These are phyloP conservation scores for Pseudachorutes palmiensis DNA, from an alignment of 1,140 invertebrate genomes.

Conservation along the genomic window DNA sequence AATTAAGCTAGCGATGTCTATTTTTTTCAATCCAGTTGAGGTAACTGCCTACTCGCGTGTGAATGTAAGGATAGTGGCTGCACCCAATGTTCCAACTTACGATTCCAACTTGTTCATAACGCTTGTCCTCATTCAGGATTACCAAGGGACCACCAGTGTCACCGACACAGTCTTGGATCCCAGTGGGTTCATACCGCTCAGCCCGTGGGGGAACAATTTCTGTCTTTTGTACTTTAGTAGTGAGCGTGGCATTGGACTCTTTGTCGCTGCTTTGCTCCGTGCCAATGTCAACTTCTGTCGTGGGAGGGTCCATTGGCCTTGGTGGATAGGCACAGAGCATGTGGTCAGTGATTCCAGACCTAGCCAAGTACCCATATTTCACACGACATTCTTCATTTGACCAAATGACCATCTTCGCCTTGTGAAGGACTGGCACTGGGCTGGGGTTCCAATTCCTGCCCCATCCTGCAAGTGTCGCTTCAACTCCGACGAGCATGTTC, in stretches of 20 bases:
- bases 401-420: slow-evolving; percentile 77
- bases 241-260: not conserved
- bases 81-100: slow-evolving; percentile 21
- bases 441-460: slow-evolving; percentile 11
- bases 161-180: slow-evolving; percentile 10
- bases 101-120: slow-evolving; percentile 22
- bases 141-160: slow-evolving; percentile 24
- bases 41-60: slow-evolving; percentile 6
- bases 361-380: slow-evolving; percentile 75
- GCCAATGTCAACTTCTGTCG: not conserved
- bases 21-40: slow-evolving; percentile 21
- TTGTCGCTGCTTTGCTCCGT: not conserved
- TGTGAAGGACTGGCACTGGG: slow-evolving; percentile 54
- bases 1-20: not conserved
- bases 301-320: not conserved
- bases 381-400: slow-evolving; percentile 63
- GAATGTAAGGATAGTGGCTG: slow-evolving; percentile 22
- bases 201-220: not conserved
- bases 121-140: slow-evolving; percentile 3
- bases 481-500: not conserved
- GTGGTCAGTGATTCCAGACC: slow-evolving; percentile 39
- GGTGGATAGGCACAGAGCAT: slow-evolving; percentile 23
- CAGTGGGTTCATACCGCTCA: not conserved
- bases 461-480: slow-evolving; percentile 21
- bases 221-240: not conserved